Percentiles rank a stretch among this genome's conserved stretches.
phyloP scores from a whole-genome alignment of 2,888 invertebrate species.

The Meta bourneti region DNA sequence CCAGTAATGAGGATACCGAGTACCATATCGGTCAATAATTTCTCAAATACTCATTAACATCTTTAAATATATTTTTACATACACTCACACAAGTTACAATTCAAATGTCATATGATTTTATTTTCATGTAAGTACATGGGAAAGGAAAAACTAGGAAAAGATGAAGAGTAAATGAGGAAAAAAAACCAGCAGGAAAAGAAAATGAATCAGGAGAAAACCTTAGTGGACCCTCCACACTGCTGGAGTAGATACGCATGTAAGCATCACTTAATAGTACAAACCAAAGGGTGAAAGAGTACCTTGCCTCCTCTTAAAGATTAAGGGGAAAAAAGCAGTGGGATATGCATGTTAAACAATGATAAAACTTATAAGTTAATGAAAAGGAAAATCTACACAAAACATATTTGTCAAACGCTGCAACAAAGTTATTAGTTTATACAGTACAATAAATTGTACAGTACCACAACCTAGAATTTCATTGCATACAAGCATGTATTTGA shows the following conservation, averaged over 20 bases:
- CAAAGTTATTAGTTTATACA: slow-evolving; percentile 55
- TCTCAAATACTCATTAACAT: slow-evolving; percentile 64
- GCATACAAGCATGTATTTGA: slow-evolving; percentile 63
- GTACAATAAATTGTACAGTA: slow-evolving; percentile 47
- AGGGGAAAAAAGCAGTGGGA: slow-evolving; percentile 35
- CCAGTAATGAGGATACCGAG: slow-evolving; percentile 63
- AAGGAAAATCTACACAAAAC: slow-evolving; percentile 39
- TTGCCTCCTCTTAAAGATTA: not conserved
- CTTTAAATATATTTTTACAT: slow-evolving; percentile 67
- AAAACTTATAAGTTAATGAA: slow-evolving; percentile 54
- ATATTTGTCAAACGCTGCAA: slow-evolving; percentile 31
- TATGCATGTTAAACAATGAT: slow-evolving; percentile 25
- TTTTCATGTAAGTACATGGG: slow-evolving; percentile 68
- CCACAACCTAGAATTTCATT: slow-evolving; percentile 69
- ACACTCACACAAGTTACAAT: slow-evolving; percentile 62
- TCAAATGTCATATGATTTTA: slow-evolving; percentile 62
- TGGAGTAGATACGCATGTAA: slow-evolving; percentile 58
- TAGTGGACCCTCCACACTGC: slow-evolving; percentile 61
- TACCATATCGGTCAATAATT: slow-evolving; percentile 52
- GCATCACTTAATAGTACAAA: slow-evolving; percentile 17
- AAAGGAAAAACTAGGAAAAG: slow-evolving; percentile 20
- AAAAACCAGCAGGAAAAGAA: slow-evolving; percentile 11
- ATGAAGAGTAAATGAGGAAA: not conserved
- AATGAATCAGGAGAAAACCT: slow-evolving; percentile 29
- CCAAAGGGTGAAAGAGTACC: not conserved